Evolutionary conservation across 53 echinoderm and acorn worm genomes (phyloP).

Genomic region (Hippasteria phrygiana): DNA sequence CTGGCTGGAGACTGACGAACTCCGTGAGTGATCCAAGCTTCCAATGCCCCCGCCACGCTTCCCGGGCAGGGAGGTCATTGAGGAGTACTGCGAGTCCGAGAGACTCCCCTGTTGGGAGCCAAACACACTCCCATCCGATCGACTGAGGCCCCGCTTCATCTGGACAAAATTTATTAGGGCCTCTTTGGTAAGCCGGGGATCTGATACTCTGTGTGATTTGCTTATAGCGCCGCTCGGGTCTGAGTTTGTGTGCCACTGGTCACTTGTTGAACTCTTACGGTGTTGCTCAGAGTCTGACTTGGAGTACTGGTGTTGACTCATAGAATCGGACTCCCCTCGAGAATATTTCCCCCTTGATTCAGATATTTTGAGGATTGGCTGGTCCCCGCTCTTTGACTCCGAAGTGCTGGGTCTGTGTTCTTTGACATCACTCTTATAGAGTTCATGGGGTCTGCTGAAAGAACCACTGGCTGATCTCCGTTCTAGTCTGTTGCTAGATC

Average conservation of each 20-base stretch:
- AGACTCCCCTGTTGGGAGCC: slow-evolving; percentile 63
- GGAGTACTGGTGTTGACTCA: slow-evolving; percentile 65
- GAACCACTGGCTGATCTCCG: slow-evolving; percentile 2
- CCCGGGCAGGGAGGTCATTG: slow-evolving; percentile 44
- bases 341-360: slow-evolving; percentile 26
- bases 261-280: slow-evolving; percentile 22
- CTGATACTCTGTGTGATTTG: slow-evolving; percentile 59
- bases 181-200: slow-evolving; percentile 39
- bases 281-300: slow-evolving; percentile 77
- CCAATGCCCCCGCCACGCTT: neutral
- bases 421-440: neutral
- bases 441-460: slow-evolving; percentile 8
- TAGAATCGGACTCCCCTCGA: neutral
- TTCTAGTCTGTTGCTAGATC: slow-evolving; percentile 18
- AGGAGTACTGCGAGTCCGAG: slow-evolving; percentile 47
- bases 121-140: slow-evolving; percentile 51
- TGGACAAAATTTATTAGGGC: slow-evolving; percentile 36
- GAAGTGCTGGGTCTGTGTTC: slow-evolving; percentile 16
- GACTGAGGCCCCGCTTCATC: neutral
- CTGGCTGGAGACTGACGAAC: slow-evolving; percentile 61
- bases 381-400: slow-evolving; percentile 2
- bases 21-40: slow-evolving; percentile 29
- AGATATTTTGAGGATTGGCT: slow-evolving; percentile 14
- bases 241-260: slow-evolving; percentile 66
- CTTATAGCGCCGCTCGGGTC: slow-evolving; percentile 72